Percentiles rank a stretch among this genome's conserved stretches.
Conservation (phyloP, 2,113 vertebrate genomes). For the Syngnathoides biaculeatus region DNA sequence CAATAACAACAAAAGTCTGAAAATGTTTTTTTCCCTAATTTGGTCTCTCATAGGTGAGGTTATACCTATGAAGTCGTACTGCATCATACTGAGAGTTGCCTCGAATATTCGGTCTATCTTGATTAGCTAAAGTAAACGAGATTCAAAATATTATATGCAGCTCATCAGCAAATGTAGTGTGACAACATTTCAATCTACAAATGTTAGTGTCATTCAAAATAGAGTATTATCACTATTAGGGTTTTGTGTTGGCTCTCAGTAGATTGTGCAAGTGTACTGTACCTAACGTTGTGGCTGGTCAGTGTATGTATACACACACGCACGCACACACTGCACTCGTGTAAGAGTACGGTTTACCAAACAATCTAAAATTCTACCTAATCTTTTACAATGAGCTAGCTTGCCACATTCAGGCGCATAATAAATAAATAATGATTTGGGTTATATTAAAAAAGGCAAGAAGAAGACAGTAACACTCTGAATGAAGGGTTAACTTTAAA, state of each 20-base stretch:
- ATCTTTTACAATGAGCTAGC: constrained; percentile 47
- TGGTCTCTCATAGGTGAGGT: too few relatives aligned
- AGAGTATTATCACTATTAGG: neutral
- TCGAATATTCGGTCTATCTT: neutral
- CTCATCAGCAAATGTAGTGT: neutral
- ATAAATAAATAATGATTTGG: constrained; percentile 60
- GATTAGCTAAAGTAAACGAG: neutral
- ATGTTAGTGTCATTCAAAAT: neutral
- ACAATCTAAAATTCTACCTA: constrained; percentile 55
- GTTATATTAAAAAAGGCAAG: constrained; percentile 47
- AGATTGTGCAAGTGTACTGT: constrained; percentile 3
- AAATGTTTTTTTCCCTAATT: too few relatives aligned
- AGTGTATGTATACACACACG: constrained; percentile 1
- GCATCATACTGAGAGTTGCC: neutral
- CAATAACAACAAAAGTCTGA: too few relatives aligned
- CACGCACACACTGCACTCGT: constrained; percentile 15
- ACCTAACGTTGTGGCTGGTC: neutral
- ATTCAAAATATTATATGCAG: neutral
- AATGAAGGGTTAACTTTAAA: constrained; percentile 19
- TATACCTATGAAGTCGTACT: neutral
- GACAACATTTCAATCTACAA: neutral
- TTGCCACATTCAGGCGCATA: constrained; percentile 66
- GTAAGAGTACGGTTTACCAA: constrained; percentile 49
- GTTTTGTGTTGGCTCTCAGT: constrained; percentile 2
- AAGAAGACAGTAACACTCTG: constrained; percentile 46